Evolutionary conservation across 2,888 invertebrate genomes (phyloP).

Genomic region (Aethes cnicana): DNA sequence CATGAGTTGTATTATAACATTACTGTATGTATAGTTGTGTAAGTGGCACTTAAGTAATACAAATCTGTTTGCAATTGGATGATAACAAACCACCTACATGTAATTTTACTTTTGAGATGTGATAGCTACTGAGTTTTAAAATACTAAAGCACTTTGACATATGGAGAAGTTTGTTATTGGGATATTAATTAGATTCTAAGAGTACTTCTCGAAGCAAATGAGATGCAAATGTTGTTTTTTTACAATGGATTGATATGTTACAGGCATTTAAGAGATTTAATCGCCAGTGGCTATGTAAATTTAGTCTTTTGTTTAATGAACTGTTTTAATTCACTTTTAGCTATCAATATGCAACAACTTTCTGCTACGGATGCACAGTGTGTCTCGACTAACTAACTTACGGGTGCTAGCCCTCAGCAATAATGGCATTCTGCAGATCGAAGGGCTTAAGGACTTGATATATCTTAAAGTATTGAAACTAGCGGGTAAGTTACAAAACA

Average conservation of each 20-base stretch:
- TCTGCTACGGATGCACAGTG: constrained; percentile 92
- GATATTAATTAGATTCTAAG: too few species aligned
- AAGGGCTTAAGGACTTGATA: constrained; percentile 92
- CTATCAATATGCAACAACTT: constrained; percentile 93
- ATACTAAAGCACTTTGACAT: too few species aligned
- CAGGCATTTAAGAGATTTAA: too few species aligned
- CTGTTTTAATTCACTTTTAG: constrained; percentile 64
- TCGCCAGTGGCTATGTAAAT: too few species aligned
- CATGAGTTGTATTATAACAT: not conserved
- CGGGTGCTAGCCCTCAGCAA: constrained; percentile 92
- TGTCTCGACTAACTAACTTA: constrained; percentile 89
- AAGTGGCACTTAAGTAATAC: not conserved
- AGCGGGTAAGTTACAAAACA: constrained; percentile 65
- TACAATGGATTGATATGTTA: too few species aligned
- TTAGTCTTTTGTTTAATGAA: too few species aligned
- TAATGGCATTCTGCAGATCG: constrained; percentile 94
- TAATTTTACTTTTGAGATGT: too few species aligned
- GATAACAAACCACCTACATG: not conserved
- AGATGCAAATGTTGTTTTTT: too few species aligned
- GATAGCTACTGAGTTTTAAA: too few species aligned
- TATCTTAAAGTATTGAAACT: constrained; percentile 91
- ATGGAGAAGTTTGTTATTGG: too few species aligned
- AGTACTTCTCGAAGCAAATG: too few species aligned
- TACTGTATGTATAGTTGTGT: not conserved
- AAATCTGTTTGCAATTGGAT: not conserved